These are phyloP conservation scores for Azemiops feae DNA, from an alignment of 2,113 vertebrate genomes.

Conservation along the genomic window DNA sequence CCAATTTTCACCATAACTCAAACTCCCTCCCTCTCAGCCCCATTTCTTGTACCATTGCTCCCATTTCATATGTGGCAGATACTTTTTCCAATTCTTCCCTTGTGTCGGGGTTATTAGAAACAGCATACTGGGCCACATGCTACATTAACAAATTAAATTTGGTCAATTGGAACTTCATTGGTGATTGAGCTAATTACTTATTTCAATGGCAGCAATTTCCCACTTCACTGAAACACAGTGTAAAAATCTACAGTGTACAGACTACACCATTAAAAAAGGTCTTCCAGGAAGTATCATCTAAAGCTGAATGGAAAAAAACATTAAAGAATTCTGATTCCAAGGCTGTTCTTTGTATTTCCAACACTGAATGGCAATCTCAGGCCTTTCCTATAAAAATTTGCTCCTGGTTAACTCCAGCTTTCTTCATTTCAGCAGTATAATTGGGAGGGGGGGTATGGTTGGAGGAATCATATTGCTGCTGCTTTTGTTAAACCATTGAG, in stretches of 20 bases:
- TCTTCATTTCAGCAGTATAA: neutral
- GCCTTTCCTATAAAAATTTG: neutral
- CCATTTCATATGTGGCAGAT: neutral
- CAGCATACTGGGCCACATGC: rapidly evolving
- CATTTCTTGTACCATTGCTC: neutral
- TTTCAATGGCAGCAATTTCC: neutral
- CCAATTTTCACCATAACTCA: neutral
- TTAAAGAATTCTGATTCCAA: neutral
- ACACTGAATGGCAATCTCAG: neutral
- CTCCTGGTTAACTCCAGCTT: neutral
- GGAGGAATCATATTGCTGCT: neutral
- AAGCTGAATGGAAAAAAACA: neutral
- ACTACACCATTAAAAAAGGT: neutral
- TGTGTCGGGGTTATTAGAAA: neutral
- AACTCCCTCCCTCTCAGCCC: neutral
- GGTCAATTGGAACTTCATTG: neutral
- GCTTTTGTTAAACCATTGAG: neutral
- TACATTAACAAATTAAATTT: neutral
- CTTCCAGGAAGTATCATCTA: neutral
- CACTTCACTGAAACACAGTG: neutral
- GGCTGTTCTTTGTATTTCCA: neutral
- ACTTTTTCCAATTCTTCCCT: neutral
- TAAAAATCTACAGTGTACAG: neutral
- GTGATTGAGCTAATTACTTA: neutral
- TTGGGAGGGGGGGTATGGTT: neutral